These are phyloP conservation scores for Sebastes steindachneri DNA, from an alignment of 2,797 vertebrate species.

Conservation along the genomic window DNA sequence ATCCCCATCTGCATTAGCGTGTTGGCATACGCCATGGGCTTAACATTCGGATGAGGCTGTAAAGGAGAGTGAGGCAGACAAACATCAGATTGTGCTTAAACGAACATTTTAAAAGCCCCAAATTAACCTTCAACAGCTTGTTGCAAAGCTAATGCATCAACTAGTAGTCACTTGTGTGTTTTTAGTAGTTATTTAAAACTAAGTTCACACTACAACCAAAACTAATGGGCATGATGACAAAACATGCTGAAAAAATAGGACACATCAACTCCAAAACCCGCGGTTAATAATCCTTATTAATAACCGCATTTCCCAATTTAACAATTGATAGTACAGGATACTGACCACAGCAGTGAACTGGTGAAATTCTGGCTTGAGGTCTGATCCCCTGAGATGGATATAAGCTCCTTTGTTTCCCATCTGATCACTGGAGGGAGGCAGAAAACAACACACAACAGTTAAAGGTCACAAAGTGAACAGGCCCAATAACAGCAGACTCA, in stretches of 20 bases:
- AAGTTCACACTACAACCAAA: too few relatives aligned
- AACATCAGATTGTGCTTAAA: not conserved
- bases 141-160: not conserved
- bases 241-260: too few relatives aligned
- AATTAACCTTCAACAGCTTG: not conserved
- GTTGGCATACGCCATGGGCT: slow-evolving; percentile 96
- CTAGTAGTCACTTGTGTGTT: not conserved
- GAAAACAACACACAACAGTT: not conserved
- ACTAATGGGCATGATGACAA: too few relatives aligned
- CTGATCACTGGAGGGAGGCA: slow-evolving; percentile 87
- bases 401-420: slow-evolving; percentile 98
- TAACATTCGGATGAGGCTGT: slow-evolving; percentile 96
- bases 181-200: not conserved
- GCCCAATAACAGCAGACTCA: not conserved
- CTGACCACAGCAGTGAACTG: slow-evolving; percentile 98
- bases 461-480: not conserved
- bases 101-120: not conserved
- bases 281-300: not conserved
- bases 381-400: slow-evolving; percentile 94
- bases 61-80: not conserved
- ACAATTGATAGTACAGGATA: slow-evolving; percentile 15
- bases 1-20: slow-evolving; percentile 94
- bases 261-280: too few relatives aligned
- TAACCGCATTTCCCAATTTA: not conserved
- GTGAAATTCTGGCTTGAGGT: slow-evolving; percentile 94